A percentile compares a stretch with the other conserved stretches of the same genome.
phyloP scores from a whole-genome alignment of 2,797 vertebrate species.

The Danio choprae region DNA sequence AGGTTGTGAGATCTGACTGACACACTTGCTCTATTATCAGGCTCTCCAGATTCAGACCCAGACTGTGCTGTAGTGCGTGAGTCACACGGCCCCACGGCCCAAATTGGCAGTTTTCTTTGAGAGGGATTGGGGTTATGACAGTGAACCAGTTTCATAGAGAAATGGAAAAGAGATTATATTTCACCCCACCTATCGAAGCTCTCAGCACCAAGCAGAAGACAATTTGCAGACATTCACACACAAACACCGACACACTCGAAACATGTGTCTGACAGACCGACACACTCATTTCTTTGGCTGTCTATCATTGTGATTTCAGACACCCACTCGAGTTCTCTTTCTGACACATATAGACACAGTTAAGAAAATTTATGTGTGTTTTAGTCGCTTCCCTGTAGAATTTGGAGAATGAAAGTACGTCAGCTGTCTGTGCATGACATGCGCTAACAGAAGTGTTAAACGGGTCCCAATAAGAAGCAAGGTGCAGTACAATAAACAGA shows the following conservation, averaged over 20 bases:
- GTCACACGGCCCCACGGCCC: conserved; percentile 54
- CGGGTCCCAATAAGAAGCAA: neutral
- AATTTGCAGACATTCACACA: conserved; percentile 53
- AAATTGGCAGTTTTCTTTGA: conserved; percentile 62
- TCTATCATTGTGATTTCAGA: conserved; percentile 40
- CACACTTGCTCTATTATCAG: conserved; percentile 61
- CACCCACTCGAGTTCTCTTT: conserved; percentile 33
- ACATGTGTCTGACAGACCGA: conserved; percentile 33
- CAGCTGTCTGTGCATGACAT: conserved; percentile 38
- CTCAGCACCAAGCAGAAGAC: conserved; percentile 45
- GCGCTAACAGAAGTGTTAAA: conserved; percentile 48
- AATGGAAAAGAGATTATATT: conserved; percentile 63
- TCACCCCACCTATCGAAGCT: conserved; percentile 53
- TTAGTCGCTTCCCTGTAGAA: neutral
- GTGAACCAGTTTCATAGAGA: conserved; percentile 58
- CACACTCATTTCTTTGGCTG: conserved; percentile 35
- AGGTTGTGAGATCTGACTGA: conserved; percentile 59
- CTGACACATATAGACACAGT: conserved; percentile 65
- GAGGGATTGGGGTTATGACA: conserved; percentile 58
- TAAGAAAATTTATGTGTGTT: conserved; percentile 6
- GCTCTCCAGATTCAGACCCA: conserved; percentile 57
- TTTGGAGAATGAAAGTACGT: neutral
- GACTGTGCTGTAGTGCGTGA: conserved; percentile 46
- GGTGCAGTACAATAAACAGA: neutral
- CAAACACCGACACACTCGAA: conserved; percentile 28